These are phyloP conservation scores for Antedon bifida DNA, from an alignment of 35 echinoderm and acorn worm genomes.

Conservation along the genomic window DNA sequence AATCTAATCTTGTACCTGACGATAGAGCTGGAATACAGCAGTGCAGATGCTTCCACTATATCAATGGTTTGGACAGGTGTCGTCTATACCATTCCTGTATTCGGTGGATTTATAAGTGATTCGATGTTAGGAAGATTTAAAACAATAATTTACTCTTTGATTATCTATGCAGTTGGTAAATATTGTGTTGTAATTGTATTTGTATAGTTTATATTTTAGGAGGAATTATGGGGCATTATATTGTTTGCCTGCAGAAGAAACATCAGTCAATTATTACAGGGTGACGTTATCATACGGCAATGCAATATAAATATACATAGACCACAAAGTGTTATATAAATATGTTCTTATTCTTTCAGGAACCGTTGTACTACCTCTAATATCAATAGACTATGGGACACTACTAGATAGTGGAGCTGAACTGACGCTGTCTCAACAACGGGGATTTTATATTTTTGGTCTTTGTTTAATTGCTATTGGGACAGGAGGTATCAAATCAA, in stretches of 20 bases:
- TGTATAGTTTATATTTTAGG: neutral
- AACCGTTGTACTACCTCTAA: slow-evolving; percentile 43
- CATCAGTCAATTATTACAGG: no score
- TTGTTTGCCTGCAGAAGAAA: no score
- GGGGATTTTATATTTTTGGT: slow-evolving; percentile 45
- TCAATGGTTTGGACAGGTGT: slow-evolving; percentile 57
- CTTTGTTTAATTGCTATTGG: slow-evolving; percentile 55
- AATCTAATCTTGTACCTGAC: slow-evolving; percentile 84
- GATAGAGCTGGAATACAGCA: slow-evolving; percentile 21
- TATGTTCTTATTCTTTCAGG: slow-evolving; percentile 22
- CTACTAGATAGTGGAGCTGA: neutral
- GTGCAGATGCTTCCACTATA: slow-evolving; percentile 36
- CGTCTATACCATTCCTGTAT: slow-evolving; percentile 61
- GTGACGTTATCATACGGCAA: no score
- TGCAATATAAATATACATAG: no score
- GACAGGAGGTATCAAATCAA: slow-evolving; percentile 95
- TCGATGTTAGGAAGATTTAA: slow-evolving; percentile 82
- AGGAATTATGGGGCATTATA: neutral
- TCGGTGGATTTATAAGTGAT: slow-evolving; percentile 84
- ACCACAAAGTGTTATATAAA: no score
- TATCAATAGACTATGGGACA: slow-evolving; percentile 39
- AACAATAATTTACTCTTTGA: slow-evolving; percentile 62
- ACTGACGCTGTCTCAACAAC: slow-evolving; percentile 9
- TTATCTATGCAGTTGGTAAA: slow-evolving; percentile 74
- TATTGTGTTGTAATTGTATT: neutral